Percentiles rank a stretch among this genome's conserved stretches.
phyloP scores from a whole-genome alignment of 2,797 vertebrate species.

The Melanotaenia pygmaea region DNA sequence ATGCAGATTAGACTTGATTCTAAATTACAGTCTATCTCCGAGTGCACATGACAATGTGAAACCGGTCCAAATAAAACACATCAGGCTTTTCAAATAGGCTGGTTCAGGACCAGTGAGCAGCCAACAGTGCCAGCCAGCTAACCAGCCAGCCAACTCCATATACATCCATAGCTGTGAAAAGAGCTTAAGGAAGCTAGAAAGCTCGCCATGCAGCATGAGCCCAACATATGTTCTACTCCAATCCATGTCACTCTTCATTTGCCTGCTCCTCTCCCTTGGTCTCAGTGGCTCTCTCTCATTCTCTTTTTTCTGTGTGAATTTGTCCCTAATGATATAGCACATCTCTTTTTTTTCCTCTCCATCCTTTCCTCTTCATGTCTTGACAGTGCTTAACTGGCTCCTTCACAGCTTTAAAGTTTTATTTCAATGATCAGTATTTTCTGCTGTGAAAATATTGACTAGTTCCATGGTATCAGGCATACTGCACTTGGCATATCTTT shows the following conservation, averaged over 20 bases:
- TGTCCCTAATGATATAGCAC: constrained; percentile 26
- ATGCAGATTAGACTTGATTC: constrained; percentile 92
- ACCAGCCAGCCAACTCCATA: constrained; percentile 63
- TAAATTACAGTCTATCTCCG: constrained; percentile 91
- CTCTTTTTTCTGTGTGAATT: constrained; percentile 34
- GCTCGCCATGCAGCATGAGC: constrained; percentile 65
- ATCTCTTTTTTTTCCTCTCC: constrained; percentile 18
- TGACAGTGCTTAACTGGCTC: constrained; percentile 84
- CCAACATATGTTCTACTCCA: constrained; percentile 96
- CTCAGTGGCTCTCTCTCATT: constrained; percentile 34
- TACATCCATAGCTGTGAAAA: constrained; percentile 85
- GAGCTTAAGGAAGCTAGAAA: constrained; percentile 77
- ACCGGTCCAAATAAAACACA: constrained; percentile 91
- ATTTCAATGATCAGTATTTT: constrained; percentile 9
- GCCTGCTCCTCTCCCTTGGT: constrained; percentile 57
- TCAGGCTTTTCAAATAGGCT: constrained; percentile 94
- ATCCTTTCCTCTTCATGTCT: constrained; percentile 62
- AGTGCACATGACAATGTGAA: constrained; percentile 91
- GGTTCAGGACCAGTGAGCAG: constrained; percentile 89
- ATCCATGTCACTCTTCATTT: constrained; percentile 94
- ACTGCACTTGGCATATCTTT: too few species aligned
- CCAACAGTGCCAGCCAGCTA: constrained; percentile 69
- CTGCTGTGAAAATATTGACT: constrained; percentile 81
- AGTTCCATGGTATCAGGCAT: constrained; percentile 71
- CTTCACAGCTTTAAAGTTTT: constrained; percentile 36